These are phyloP conservation scores for Coleophora flavipennella DNA, from an alignment of 2,888 invertebrate genomes.

Conservation along the genomic window DNA sequence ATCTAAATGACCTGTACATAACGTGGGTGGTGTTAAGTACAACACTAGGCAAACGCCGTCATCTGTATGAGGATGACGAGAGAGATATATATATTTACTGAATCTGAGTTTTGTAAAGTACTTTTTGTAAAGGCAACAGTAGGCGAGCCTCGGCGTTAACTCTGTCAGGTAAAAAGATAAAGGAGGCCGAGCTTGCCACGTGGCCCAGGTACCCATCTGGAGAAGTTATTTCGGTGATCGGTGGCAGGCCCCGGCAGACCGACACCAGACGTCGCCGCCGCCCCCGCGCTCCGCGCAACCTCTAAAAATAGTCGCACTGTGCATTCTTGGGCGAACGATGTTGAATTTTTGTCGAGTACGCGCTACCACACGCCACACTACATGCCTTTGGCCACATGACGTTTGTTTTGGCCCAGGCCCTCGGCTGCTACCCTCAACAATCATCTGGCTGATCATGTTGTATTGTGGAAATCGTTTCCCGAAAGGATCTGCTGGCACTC, in stretches of 20 bases:
- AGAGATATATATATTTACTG: no score
- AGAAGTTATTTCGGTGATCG: slow-evolving; percentile 71
- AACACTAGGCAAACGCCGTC: no score
- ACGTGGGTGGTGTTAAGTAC: no score
- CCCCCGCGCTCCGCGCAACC: slow-evolving; percentile 69
- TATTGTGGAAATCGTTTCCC: no score
- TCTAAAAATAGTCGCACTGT: slow-evolving; percentile 68
- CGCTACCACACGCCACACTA: slow-evolving; percentile 22
- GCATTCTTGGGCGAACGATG: slow-evolving; percentile 72
- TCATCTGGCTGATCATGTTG: no score
- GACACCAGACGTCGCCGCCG: slow-evolving; percentile 71
- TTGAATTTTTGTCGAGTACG: slow-evolving; percentile 74
- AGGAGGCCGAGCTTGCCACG: slow-evolving; percentile 46
- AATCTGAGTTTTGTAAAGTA: no score
- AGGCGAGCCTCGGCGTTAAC: not conserved
- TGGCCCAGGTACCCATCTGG: slow-evolving; percentile 70
- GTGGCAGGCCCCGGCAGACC: slow-evolving; percentile 76
- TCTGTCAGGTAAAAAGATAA: slow-evolving; percentile 33
- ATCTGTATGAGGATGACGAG: no score
- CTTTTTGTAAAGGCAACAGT: no score
- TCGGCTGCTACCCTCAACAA: not conserved
- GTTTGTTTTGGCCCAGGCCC: slow-evolving; percentile 61
- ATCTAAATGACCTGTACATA: no score
- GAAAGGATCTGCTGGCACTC: no score
- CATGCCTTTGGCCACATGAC: slow-evolving; percentile 46